Evolutionary conservation across 2,888 invertebrate genomes (phyloP), one percentile per base, ranked within the genome.

Genomic region (Pristionchus exspectatus): DNA sequence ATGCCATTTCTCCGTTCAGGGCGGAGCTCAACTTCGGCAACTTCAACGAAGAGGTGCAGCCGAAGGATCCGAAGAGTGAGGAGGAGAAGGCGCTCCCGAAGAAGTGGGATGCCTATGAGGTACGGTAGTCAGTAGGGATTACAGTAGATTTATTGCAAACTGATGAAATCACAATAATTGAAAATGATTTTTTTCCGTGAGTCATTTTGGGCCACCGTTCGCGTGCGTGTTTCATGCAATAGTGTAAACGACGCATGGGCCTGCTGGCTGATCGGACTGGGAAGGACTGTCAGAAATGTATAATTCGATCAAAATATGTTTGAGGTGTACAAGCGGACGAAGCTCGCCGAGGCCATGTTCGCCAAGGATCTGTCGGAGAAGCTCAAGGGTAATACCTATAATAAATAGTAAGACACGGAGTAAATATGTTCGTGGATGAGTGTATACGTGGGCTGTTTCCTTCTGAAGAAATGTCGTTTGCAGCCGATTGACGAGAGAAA

Each of bases 331-430:
- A 95, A 95, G 88, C 90, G 92, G 90, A 92, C 92, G 69, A 95
- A 95, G 91, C 89, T 95, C 50, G 94, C 94, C 5, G 91, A 93
- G 30, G 94, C 94, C 18, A 88, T 94, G 50, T 95, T 95, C 87
- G 93, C 95, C 16, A 92, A 91, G 86, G 95, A 95, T 87, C 90
- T 95, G 50, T 90, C 94, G 1, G 94, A 94, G 24, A 91, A 94
- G 72, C 87, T 95, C 12, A 91, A 92, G 90, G 93, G 93, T 94
- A 54, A 38, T 2, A 2, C 38, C 5, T 38, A n/a, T n/a, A n/a
- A n/a, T n/a, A n/a, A n/a, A n/a, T n/a, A 38, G 38, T 38, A 38
- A 3, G 3, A 38, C 38, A 2, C 38, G 5, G 38, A 38, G 5
- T 5, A 38, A 38, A 38, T 3, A 38, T 38, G 5, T 38, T 38